Evolutionary conservation across 1,140 invertebrate genomes (phyloP), one percentile per base, ranked within the genome.

Genomic region (Apolygus lucorum): DNA sequence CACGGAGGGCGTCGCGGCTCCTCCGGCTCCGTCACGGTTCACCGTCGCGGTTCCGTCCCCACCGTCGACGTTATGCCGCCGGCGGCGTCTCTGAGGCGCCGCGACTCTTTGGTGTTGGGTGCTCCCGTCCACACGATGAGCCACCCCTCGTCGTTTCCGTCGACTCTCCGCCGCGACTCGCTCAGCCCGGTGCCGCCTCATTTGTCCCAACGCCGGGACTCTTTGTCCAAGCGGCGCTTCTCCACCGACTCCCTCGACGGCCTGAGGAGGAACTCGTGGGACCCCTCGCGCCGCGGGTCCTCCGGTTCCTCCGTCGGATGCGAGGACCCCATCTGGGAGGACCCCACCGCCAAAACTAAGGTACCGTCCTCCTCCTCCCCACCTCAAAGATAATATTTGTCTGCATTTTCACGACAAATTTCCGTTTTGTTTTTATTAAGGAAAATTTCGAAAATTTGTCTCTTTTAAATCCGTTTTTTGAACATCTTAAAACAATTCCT

Each of bases 161-260:
- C 83, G 62, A 84, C 84, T 0, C 78, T 89, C 28, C 80, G 87
- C 0, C 80, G 81, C 62, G 85, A 85, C 73, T 80, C 82, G 0
- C 74, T 84, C 29, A 83, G 81, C 4, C 54, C 70, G 42, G 69
- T 70, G 1, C 68, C 73, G 0, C 54, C 70, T 28, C 68, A 69
- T 1, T 67, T 73, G 0, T 72, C 74, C 17, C 59, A 78, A 0
- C 74, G 77, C 68, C 74, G 72, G 1, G 78, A 79, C 25, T 74
- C 78, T 76, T 64, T 64, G 63, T 64, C 82, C 69, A 83, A 84
- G 1, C 74, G 83, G 21, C 52, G 84, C 49, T 87, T 86, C 54
- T 90, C 88, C 0, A 85, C 85, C 2, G 88, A 90, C 77, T 90
- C 88, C 0, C 76, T 89, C 74, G 87, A 89, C 77, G 84, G 84